Evolutionary conservation across 2,888 invertebrate genomes (phyloP).

Genomic region (Chaitophorus viminalis): DNA sequence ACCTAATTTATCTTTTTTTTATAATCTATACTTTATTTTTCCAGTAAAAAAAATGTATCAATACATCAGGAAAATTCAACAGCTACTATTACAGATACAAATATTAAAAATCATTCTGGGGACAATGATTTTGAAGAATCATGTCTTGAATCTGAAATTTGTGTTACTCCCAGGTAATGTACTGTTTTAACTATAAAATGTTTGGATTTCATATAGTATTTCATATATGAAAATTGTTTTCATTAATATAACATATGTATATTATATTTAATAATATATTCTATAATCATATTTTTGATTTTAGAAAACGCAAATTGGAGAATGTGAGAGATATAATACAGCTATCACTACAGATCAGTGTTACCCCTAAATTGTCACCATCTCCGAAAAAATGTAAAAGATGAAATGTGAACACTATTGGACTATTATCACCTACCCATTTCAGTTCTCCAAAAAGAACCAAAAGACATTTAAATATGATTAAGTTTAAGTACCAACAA

Average conservation of each 20-base stretch:
- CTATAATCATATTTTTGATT: no score
- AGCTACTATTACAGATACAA: slow-evolving; percentile 4
- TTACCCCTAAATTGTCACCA: no score
- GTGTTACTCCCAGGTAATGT: slow-evolving; percentile 12
- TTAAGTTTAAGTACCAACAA: neutral
- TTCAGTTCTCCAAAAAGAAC: slow-evolving; percentile 4
- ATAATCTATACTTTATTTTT: neutral
- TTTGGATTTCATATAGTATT: no score
- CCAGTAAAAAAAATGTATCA: slow-evolving; percentile 6
- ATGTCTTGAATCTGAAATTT: neutral
- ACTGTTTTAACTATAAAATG: slow-evolving; percentile 6
- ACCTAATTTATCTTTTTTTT: no score
- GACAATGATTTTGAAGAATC: neutral
- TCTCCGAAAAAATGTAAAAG: neutral
- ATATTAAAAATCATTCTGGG: neutral
- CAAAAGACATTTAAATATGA: slow-evolving; percentile 7
- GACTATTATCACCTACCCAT: slow-evolving; percentile 9
- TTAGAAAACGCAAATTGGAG: no score
- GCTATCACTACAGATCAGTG: no score
- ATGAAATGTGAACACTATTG: slow-evolving; percentile 7
- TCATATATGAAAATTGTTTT: no score
- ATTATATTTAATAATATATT: no score
- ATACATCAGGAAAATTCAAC: neutral
- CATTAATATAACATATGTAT: no score
- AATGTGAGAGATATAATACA: no score